Percentiles rank a stretch among this genome's conserved stretches.
These are phyloP conservation scores for Dreissena rostriformis DNA, from an alignment of 1,140 invertebrate genomes.

Conservation along the genomic window DNA sequence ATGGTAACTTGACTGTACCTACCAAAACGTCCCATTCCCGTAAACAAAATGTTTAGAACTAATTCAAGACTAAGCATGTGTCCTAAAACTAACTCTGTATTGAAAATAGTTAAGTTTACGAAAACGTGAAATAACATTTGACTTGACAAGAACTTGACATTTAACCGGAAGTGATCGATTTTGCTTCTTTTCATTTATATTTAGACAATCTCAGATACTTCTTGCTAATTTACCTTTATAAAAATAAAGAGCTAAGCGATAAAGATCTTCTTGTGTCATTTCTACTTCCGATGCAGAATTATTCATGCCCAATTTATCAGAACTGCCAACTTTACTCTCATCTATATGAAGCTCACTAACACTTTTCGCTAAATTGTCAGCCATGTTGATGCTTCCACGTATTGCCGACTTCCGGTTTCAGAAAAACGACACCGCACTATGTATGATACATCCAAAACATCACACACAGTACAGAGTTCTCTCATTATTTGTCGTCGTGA, in stretches of 20 bases:
- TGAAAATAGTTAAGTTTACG: too few relatives aligned
- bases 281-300: conserved; percentile 62
- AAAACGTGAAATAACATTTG: too few relatives aligned
- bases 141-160: conserved; percentile 5
- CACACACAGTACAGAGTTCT: too few relatives aligned
- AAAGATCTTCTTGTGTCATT: conserved; percentile 89
- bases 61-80: too few relatives aligned
- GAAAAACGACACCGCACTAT: neutral
- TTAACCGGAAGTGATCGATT: conserved; percentile 37
- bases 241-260: conserved; percentile 91
- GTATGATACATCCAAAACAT: too few relatives aligned
- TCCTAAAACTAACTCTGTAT: too few relatives aligned
- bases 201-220: neutral
- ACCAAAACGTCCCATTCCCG: too few relatives aligned
- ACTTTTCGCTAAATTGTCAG: conserved; percentile 60
- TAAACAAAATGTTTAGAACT: too few relatives aligned
- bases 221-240: conserved; percentile 88
- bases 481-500: too few relatives aligned
- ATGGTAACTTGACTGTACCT: too few relatives aligned
- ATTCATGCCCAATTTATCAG: conserved; percentile 26
- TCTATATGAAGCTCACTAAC: conserved; percentile 58
- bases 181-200: neutral
- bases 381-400: conserved; percentile 64
- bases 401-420: conserved; percentile 43
- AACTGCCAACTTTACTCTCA: conserved; percentile 12